Evolutionary conservation across 2,797 vertebrate species (phyloP).

Genomic region (Tokudaia muenninki): DNA sequence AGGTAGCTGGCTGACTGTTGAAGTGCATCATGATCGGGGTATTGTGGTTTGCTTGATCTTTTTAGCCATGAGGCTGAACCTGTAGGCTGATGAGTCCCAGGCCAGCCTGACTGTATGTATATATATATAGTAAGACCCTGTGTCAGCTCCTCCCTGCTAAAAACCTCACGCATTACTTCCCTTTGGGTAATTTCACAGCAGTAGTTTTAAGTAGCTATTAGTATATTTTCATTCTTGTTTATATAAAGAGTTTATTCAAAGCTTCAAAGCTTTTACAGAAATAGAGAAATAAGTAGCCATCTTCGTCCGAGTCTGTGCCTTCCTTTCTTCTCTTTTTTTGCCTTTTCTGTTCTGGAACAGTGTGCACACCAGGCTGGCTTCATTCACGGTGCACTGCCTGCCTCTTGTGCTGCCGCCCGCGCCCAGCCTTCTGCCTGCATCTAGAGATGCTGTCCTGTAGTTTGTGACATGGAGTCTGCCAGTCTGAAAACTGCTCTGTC

Average conservation of each 20-base stretch:
- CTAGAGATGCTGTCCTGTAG: not conserved
- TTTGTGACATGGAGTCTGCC: not conserved
- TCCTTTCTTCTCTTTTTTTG: no score
- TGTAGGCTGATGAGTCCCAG: not conserved
- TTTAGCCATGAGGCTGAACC: not conserved
- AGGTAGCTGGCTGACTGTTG: not conserved
- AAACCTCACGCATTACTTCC: not conserved
- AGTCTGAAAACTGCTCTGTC: no score
- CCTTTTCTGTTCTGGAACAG: not conserved
- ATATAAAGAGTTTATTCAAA: not conserved
- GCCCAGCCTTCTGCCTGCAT: not conserved
- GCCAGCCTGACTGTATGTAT: not conserved
- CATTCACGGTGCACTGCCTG: not conserved
- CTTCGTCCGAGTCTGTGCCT: not conserved
- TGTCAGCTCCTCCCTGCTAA: not conserved
- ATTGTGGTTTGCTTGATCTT: not conserved
- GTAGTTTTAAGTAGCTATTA: not conserved
- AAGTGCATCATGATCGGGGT: not conserved
- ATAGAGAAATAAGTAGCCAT: not conserved
- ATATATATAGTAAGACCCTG: not conserved
- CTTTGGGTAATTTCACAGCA: not conserved
- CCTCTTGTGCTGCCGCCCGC: not conserved
- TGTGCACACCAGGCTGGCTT: not conserved
- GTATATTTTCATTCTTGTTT: not conserved
- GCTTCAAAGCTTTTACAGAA: not conserved